Conservation (phyloP, 2,113 vertebrate genomes). For the Ciconia maguari region DNA sequence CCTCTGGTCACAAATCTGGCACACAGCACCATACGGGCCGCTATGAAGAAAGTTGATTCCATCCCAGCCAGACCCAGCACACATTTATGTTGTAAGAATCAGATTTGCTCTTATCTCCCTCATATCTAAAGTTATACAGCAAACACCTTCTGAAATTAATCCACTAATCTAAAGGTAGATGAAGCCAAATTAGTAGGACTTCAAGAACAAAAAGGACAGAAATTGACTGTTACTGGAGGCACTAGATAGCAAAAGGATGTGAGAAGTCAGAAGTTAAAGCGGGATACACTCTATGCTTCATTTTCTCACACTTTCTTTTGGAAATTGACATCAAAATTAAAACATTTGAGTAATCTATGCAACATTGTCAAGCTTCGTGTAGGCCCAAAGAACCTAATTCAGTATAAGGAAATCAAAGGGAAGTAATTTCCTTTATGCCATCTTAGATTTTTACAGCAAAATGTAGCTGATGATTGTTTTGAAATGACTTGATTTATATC, state of each 20-base stretch:
- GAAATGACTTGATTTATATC: not conserved
- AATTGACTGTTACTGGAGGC: not conserved
- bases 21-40: not conserved
- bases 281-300: not conserved
- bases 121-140: not conserved
- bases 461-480: not conserved
- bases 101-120: not conserved
- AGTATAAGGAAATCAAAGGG: not conserved
- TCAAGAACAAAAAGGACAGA: not conserved
- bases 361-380: not conserved
- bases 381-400: not conserved
- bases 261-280: not conserved
- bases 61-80: not conserved
- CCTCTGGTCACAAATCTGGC: not conserved
- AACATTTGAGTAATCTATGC: not conserved
- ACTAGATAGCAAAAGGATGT: not conserved
- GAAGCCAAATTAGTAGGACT: not conserved
- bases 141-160: not conserved
- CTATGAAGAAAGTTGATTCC: not conserved
- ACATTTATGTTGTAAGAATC: not conserved
- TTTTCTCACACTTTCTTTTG: not conserved
- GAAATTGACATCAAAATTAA: not conserved
- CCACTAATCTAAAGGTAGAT: not conserved
- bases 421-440: not conserved
- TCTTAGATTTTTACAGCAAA: not conserved